phyloP scores from a whole-genome alignment of 2,113 vertebrate genomes.

The Notothenia rossii region DNA sequence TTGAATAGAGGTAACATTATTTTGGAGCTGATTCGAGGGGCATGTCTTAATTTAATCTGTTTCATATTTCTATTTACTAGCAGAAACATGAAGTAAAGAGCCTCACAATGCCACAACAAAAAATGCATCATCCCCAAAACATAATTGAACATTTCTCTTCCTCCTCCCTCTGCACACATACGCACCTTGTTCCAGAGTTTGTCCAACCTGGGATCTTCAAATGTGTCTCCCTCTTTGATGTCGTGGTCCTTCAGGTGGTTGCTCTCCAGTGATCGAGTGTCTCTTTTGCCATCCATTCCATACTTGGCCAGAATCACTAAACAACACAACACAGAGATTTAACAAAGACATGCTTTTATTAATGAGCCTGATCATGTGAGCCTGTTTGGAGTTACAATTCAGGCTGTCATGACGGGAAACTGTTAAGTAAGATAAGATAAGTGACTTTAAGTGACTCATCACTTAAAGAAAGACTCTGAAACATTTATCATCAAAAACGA shows the following conservation, averaged over 20 bases:
- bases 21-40: background rate
- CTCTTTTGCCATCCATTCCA: conserved; percentile 93
- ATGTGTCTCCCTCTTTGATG: conserved; percentile 81
- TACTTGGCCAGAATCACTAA: conserved; percentile 95
- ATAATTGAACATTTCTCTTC: background rate
- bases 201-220: conserved; percentile 93
- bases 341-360: background rate
- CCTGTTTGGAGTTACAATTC: conserved; percentile 8
- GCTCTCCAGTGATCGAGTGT: conserved; percentile 83
- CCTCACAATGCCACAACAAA: background rate
- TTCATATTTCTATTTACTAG: background rate
- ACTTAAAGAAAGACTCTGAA: conserved; percentile 6
- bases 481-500: conserved; percentile 19
- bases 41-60: background rate
- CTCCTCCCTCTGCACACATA: background rate
- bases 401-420: background rate
- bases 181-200: conserved; percentile 97
- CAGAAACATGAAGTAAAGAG: background rate
- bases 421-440: background rate
- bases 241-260: conserved; percentile 89
- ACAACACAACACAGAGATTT: background rate
- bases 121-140: background rate
- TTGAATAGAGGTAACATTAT: background rate
- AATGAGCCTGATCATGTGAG: background rate
- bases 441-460: conserved; percentile 16